Base-by-base conservation (phyloP, 2,888 invertebrate genomes). In the Perizoma flavofasciatum region DNA sequence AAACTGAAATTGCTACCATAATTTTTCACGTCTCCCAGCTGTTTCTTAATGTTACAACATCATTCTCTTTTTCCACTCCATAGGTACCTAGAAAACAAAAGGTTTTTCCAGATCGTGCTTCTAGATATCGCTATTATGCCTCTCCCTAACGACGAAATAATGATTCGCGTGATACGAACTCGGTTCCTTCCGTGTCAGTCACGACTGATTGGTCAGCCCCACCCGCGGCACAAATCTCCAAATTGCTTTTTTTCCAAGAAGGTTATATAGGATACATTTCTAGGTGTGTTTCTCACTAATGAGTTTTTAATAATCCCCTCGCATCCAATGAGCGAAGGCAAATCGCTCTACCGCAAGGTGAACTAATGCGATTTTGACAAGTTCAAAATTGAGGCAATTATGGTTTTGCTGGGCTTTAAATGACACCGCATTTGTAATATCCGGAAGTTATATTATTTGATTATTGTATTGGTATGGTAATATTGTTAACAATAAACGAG, bases 361-460 rank as follows among this genome's bases (percentile, higher is more conserved):
- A 81, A 83, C 88, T 91, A 91, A 92, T 92, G 89, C 83, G 87
- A 86, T 90, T 92, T 91, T 92, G 90, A 91, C 91, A 91, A 90
- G 91, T 90, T 88, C 81, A 81, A 85, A 90, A 92, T 91, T 89
- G 86, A 84, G 78, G 88, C 83, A 78, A 89, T 90, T 89, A 90
- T 81, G 84, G 80, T 85, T 89, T 88, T 80, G 89, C 89, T 82
- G 82, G 72, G 74, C 81, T 87, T 86, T 85, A 82, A 88, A 89
- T 88, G 82, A 79, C 79, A 65, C 67, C 74, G 71, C 84, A 85
- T 88, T 85, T 85, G 78, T 83, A 65, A 67, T 78, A 69, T 69
- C 77, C 84, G 86, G 83, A 85, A 85, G 80, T 82, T 71, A 75
- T 71, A 64, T 73, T 73, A 68, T 65, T 74, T 59, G 48, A 67